Evolutionary conservation across 2,797 vertebrate species (phyloP).

Genomic region (Gila robusta): DNA sequence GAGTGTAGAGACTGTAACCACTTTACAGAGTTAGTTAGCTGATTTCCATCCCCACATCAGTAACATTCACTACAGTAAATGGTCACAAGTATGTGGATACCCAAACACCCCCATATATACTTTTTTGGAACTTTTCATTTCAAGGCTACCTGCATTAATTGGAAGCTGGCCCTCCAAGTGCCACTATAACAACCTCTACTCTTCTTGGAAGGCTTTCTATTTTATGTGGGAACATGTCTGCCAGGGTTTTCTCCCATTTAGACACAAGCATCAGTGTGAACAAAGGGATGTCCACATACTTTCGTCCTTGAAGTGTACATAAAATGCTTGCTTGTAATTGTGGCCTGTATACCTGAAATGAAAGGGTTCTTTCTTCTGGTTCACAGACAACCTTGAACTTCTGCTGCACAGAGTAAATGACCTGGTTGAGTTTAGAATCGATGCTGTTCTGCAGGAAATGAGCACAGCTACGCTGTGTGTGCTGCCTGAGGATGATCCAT

Average conservation of each 20-base stretch:
- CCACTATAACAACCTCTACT: neutral
- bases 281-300: neutral
- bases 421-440: slow-evolving; percentile 91
- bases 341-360: neutral
- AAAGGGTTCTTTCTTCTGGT: slow-evolving; percentile 25
- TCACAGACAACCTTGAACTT: slow-evolving; percentile 86
- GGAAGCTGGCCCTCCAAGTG: neutral
- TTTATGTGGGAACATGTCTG: neutral
- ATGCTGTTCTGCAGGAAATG: slow-evolving; percentile 89
- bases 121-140: neutral
- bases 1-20: slow-evolving; percentile 57
- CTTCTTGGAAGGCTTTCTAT: neutral
- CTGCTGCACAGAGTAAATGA: slow-evolving; percentile 87
- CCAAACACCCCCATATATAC: neutral
- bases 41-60: neutral
- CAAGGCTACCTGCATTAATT: neutral
- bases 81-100: neutral
- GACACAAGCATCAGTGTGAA: neutral
- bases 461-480: slow-evolving; percentile 80
- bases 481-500: slow-evolving; percentile 86
- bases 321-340: neutral
- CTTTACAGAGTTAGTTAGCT: neutral
- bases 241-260: neutral
- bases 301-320: neutral
- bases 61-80: too few species aligned